These are phyloP conservation scores for Smittia aterrima DNA, from an alignment of 2,888 invertebrate genomes.

Conservation along the genomic window DNA sequence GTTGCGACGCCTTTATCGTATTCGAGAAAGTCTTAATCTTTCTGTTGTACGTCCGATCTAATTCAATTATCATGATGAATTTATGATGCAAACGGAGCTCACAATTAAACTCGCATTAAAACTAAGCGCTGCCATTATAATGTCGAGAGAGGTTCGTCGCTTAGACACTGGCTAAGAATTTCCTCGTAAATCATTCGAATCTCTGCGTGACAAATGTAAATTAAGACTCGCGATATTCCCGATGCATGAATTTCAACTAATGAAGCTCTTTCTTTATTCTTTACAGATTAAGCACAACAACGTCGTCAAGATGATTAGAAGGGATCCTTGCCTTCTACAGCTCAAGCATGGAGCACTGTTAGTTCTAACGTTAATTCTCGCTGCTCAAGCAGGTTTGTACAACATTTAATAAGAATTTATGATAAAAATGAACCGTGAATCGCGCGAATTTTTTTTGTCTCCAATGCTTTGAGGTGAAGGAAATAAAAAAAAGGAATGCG, in stretches of 20 bases:
- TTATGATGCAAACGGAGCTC: background rate
- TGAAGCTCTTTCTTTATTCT: background rate
- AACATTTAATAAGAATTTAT: background rate
- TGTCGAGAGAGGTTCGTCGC: no score
- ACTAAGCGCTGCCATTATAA: background rate
- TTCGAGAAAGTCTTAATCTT: background rate
- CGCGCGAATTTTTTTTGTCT: background rate
- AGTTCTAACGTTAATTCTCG: constrained; percentile 35
- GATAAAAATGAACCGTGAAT: background rate
- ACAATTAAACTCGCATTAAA: constrained; percentile 30
- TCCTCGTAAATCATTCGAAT: no score
- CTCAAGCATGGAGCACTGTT: constrained; percentile 40
- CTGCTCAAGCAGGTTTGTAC: constrained; percentile 36
- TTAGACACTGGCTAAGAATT: no score
- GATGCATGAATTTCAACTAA: no score
- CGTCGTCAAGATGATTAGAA: constrained; percentile 34
- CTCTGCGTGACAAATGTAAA: no score
- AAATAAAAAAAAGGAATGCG: background rate
- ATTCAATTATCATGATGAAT: constrained; percentile 12
- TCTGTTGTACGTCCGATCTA: background rate
- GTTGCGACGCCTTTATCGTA: background rate
- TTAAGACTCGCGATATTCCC: no score
- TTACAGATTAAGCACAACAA: constrained; percentile 29
- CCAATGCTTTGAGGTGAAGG: background rate
- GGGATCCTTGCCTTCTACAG: constrained; percentile 41